Evolutionary conservation across 37 sponge, comb jelly and placozoan genomes (phyloP).

Genomic region (Hexactinellida sp.): DNA sequence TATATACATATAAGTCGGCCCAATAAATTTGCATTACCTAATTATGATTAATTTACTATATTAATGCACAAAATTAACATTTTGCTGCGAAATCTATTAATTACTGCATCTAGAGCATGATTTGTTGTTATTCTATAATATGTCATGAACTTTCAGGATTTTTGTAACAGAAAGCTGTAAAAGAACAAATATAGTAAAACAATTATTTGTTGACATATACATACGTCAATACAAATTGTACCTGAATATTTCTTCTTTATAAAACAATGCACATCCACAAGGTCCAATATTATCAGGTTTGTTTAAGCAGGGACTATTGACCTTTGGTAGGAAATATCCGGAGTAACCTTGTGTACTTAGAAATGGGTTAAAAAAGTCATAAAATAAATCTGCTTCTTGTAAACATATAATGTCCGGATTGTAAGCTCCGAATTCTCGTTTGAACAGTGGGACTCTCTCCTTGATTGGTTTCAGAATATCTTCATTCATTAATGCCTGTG

Average conservation of each 20-base stretch:
- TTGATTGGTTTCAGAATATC: background rate
- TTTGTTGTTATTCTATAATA: too few relatives aligned
- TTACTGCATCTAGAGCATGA: too few relatives aligned
- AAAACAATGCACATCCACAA: conserved; percentile 67
- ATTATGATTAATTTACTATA: too few relatives aligned
- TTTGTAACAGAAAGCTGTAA: too few relatives aligned
- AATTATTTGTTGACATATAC: too few relatives aligned
- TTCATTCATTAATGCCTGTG: background rate
- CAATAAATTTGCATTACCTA: too few relatives aligned
- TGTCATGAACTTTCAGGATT: too few relatives aligned
- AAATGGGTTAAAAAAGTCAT: conserved; percentile 40
- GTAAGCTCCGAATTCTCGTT: conserved; percentile 30
- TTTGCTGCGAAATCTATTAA: too few relatives aligned
- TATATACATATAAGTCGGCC: too few relatives aligned
- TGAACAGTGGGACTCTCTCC: background rate
- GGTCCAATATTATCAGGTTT: conserved; percentile 43
- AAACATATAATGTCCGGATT: conserved; percentile 48
- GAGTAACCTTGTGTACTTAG: conserved; percentile 28
- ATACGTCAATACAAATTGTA: too few relatives aligned
- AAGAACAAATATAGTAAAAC: too few relatives aligned
- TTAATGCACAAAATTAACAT: too few relatives aligned
- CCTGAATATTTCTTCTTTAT: conserved; percentile 17
- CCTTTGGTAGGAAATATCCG: conserved; percentile 34
- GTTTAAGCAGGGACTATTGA: conserved; percentile 35
- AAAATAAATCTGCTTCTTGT: conserved; percentile 59